Percentiles rank a stretch among this genome's conserved stretches.
Conservation (phyloP, 2,888 invertebrate species). For the Aelia acuminata region DNA sequence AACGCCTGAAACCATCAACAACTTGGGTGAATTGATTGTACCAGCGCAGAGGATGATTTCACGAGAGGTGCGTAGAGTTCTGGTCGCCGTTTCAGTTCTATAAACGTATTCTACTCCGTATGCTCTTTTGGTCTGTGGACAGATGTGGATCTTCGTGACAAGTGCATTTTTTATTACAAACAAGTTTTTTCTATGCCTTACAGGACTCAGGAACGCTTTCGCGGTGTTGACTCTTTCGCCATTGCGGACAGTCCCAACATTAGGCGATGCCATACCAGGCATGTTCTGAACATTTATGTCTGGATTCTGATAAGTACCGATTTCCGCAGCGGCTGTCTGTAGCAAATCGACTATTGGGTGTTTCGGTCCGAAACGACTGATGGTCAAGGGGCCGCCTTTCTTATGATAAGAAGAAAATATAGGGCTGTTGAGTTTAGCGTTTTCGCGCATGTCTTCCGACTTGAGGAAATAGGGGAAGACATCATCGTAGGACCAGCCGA, state of each 20-base stretch:
- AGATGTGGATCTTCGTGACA: constrained; percentile 75
- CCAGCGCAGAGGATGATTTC: constrained; percentile 64
- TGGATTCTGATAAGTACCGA: constrained; percentile 59
- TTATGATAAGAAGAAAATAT: constrained; percentile 57
- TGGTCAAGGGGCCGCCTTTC: constrained; percentile 59
- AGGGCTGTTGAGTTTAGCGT: constrained; percentile 42
- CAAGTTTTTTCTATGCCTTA: constrained; percentile 74
- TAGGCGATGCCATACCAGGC: constrained; percentile 61
- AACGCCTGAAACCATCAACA: constrained; percentile 62
- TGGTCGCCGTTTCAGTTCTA: constrained; percentile 57
- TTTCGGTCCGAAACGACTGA: constrained; percentile 61
- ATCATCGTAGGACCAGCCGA: constrained; percentile 75
- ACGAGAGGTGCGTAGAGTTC: constrained; percentile 61
- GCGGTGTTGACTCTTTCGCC: constrained; percentile 78
- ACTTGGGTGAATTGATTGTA: constrained; percentile 60
- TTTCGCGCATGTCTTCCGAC: constrained; percentile 67
- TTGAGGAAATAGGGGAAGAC: constrained; percentile 71
- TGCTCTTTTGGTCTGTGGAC: constrained; percentile 73
- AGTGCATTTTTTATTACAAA: constrained; percentile 74
- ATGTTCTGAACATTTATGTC: constrained; percentile 61
- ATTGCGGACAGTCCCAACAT: constrained; percentile 73
- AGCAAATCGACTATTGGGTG: constrained; percentile 54
- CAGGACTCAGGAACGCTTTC: constrained; percentile 76
- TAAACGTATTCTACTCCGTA: constrained; percentile 73
- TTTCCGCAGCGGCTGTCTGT: constrained; percentile 57